Conservation (phyloP, 2,113 vertebrate species). For the Toxotes jaculatrix region DNA sequence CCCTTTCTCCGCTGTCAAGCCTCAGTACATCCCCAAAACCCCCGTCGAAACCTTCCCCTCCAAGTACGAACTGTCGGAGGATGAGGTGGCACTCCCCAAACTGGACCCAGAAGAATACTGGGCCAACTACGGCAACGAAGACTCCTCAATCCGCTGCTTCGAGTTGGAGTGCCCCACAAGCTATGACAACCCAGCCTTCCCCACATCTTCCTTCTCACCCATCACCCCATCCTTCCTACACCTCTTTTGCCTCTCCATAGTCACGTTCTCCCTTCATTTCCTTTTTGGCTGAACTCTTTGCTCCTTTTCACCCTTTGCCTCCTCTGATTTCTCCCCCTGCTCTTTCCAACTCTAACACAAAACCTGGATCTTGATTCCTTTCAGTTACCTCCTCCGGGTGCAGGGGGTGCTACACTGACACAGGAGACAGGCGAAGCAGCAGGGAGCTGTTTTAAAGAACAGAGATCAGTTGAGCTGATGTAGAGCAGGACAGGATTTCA, state of each 20-base stretch:
- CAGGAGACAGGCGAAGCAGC: constrained; percentile 55
- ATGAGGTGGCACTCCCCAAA: constrained; percentile 85
- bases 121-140: constrained; percentile 88
- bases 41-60: constrained; percentile 56
- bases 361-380: constrained; percentile 72
- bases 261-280: constrained; percentile 77
- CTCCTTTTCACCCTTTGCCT: constrained; percentile 21
- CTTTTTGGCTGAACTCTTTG: constrained; percentile 81
- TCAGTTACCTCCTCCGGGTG: constrained; percentile 56
- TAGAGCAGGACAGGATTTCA: constrained; percentile 42
- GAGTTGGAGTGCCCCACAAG: constrained; percentile 82
- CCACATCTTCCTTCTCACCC: constrained; percentile 69
- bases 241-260: constrained; percentile 60
- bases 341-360: constrained; percentile 64
- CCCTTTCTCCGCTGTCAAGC: constrained; percentile 75
- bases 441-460: constrained; percentile 44
- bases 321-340: constrained; percentile 54
- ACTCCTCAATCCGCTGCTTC: constrained; percentile 83
- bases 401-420: constrained; percentile 50
- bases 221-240: constrained; percentile 56
- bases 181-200: constrained; percentile 72
- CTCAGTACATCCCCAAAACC: constrained; percentile 67
- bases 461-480: constrained; percentile 43
- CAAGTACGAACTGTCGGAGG: constrained; percentile 83
- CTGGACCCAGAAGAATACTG: constrained; percentile 89